Base-by-base conservation (phyloP, 2,888 invertebrate genomes). In the Drosophila fungiperda region DNA sequence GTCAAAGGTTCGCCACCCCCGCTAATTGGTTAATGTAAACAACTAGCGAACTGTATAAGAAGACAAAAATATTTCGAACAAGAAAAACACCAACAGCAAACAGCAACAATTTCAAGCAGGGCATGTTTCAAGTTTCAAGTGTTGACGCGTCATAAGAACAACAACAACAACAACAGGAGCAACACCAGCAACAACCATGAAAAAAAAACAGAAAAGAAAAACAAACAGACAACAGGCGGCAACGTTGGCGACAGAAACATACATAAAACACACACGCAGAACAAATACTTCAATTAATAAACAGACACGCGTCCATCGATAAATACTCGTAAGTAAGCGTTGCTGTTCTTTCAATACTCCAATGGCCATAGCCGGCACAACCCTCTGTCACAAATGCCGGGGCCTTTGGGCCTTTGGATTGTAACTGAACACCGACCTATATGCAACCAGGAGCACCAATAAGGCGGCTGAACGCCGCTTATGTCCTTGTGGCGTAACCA, bases 1-100 rank as follows among this genome's bases (percentile, higher is more conserved):
- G 89, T 89, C 87, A 86, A 84, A 86, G 85, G 85, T 80, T 73
- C 69, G 66, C 71, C 82, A 84, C 78, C 89, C 89, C 78, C 82
- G 82, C 89, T 87, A 90, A 88, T 88, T 88, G 90, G 89, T 89
- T 89, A 87, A 87, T 90, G 90, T 86, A 87, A 90, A 89, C 83
- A 90, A 82, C 74, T 59, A 73, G 35, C 68, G 49, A 59, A 64
- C 66, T 63, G 50, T 63, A 65, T 45, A 63, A 80, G 68, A 64
- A 61, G 77, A 68, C 73, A 35, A 70, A 67, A 75, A 78, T 62
- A 69, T 67, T 62, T 69, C 54, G 65, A 55, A 42, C 58, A 63
- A 63, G 61, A 64, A 53, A 59, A 62, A 53, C 48, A 64, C 26
- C 52, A 55, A 38, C 55, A 59, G 53, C 52, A 54, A 52, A 63